Base-by-base conservation (phyloP, 2,888 invertebrate genomes). In the Dynastes maya region DNA sequence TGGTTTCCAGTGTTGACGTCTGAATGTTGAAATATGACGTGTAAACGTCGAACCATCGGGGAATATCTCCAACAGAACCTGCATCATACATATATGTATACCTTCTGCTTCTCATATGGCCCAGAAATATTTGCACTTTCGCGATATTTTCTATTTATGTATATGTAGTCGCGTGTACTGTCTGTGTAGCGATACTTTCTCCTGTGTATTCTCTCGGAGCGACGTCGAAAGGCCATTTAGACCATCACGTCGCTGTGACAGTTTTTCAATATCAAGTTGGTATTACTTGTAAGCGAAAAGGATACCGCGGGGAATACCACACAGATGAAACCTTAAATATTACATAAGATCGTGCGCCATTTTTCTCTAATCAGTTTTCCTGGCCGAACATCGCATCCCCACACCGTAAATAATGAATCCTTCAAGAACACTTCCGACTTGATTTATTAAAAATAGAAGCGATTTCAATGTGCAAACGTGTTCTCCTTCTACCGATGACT, bases 221-320 rank as follows among this genome's bases (percentile, higher is more conserved):
- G 40, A 29, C 68, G 68, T 68, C 53, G 68, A 68, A 22, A 68
- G 68, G 51, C 29, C 51, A 68, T 51, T 68, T 68, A 51, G 53
- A 13, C 51, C 53, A 68, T 68, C 49, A 68, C 68, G 68, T 49
- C 68, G 22, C 13, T 45, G 68, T 68, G 68, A 68, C 68, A 51
- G 68, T 51, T 68, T 68, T 68, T 68, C 68, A 68, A 68, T 68
- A 68, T 68, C 68, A 68, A 68, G 51, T 51, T 53, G 49, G 51
- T 68, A 51, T 51, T 68, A 68, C 29, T 51, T 51, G 68, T 29
- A 51, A 29, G 51, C 27, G 51, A 51, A 68, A 68, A 68, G 68
- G 29, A 51, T 68, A 29, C 68, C 16, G 16, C 6, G n/a, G 68
- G 51, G 68, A 68, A 68, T 68, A 68, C 51, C 51, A 51, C 68